Conservation (phyloP, 2,888 invertebrate genomes). For the Hermodice carunculata region DNA sequence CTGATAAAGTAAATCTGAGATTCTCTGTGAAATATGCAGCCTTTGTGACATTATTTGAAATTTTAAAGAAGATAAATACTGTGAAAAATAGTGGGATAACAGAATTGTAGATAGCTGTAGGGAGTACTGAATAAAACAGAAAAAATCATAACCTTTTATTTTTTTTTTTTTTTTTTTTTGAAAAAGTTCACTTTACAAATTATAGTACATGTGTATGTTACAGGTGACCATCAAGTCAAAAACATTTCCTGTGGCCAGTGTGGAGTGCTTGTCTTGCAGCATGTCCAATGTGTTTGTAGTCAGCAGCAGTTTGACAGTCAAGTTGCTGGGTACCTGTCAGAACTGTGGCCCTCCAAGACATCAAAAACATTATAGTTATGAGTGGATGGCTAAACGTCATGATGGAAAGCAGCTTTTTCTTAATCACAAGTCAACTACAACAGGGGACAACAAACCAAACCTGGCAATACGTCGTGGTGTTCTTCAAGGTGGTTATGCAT, state of each 20-base stretch:
- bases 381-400: not conserved
- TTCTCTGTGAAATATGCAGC: no score
- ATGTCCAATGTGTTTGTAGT: not conserved
- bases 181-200: no score
- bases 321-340: constrained; percentile 4
- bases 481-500: not conserved
- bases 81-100: no score
- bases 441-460: not conserved
- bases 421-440: not conserved
- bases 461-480: not conserved
- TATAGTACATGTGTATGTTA: no score
- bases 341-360: not conserved
- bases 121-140: no score
- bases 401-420: not conserved
- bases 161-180: no score
- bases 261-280: not conserved
- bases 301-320: constrained; percentile 4
- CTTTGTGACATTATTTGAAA: no score
- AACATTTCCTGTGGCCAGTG: not conserved
- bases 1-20: no score
- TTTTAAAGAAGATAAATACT: no score
- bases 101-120: no score
- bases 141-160: no score
- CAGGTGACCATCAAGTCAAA: not conserved
- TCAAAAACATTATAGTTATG: not conserved